Evolutionary conservation across 1,140 invertebrate species (phyloP).

Genomic region (Sycophila sp.): DNA sequence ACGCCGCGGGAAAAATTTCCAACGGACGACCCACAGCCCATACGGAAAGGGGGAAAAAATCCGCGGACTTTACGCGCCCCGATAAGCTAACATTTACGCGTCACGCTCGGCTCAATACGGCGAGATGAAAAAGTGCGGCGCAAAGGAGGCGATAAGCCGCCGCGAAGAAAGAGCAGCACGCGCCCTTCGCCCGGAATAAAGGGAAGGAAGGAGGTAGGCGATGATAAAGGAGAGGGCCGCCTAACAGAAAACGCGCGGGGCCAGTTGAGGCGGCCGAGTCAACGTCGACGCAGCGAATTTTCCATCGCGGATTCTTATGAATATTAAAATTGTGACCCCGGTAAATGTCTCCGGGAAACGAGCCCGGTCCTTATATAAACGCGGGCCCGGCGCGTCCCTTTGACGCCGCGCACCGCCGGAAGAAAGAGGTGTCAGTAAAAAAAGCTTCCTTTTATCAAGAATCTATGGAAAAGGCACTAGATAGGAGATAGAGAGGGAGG

Average conservation of each 20-base stretch:
- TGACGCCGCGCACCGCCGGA: not conserved
- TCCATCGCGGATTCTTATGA: constrained; percentile 16
- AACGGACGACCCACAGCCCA: too few species aligned
- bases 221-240: too few species aligned
- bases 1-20: too few species aligned
- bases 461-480: too few species aligned
- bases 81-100: too few species aligned
- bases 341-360: not conserved
- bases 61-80: too few species aligned
- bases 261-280: too few species aligned
- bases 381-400: not conserved
- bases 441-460: constrained; percentile 8
- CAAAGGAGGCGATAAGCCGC: not conserved
- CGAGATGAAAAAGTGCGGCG: not conserved
- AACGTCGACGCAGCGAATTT: constrained; percentile 31
- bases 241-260: too few species aligned
- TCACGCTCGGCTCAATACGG: too few species aligned
- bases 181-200: not conserved
- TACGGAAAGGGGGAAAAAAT: too few species aligned
- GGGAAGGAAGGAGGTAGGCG: not conserved
- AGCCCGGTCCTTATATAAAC: constrained; percentile 6
- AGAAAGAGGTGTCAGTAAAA: not conserved
- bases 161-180: too few species aligned
- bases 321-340: constrained; percentile 33
- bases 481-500: not conserved